Evolutionary conservation across 1,140 invertebrate genomes (phyloP).

Genomic region (Pseudomyrmex cubaensis): DNA sequence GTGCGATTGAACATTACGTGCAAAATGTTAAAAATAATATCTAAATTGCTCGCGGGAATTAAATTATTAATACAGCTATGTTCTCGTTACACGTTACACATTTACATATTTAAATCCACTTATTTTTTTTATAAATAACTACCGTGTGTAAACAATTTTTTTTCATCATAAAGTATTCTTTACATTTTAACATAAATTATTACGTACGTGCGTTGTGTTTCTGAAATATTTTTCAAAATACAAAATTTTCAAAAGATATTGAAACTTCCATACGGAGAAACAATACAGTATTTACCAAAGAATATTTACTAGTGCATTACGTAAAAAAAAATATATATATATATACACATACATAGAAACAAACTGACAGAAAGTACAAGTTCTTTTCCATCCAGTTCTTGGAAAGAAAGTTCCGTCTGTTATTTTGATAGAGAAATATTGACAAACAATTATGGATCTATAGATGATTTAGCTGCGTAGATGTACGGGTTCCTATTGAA

Average conservation of each 20-base stretch:
- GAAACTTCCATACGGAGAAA: too few species aligned
- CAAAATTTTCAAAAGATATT: too few species aligned
- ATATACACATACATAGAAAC: neutral
- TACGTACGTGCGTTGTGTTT: neutral
- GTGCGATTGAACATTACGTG: neutral
- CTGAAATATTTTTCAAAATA: too few species aligned
- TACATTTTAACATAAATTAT: neutral
- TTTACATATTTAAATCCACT: neutral
- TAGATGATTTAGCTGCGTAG: slow-evolving; percentile 39
- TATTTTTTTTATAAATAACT: neutral
- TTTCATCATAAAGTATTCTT: neutral
- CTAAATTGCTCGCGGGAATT: neutral
- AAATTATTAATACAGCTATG: neutral
- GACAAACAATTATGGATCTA: neutral
- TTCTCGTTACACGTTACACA: neutral
- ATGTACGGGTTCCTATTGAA: slow-evolving; percentile 16
- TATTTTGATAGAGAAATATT: neutral
- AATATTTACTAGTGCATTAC: neutral
- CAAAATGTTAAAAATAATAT: neutral
- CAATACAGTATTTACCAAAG: neutral
- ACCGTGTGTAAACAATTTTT: too few species aligned
- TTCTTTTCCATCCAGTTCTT: neutral
- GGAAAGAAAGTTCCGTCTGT: neutral
- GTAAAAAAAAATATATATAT: neutral
- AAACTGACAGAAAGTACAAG: neutral